Evolutionary conservation across 2,113 vertebrate species (phyloP).

Genomic region (Crocuta crocuta): DNA sequence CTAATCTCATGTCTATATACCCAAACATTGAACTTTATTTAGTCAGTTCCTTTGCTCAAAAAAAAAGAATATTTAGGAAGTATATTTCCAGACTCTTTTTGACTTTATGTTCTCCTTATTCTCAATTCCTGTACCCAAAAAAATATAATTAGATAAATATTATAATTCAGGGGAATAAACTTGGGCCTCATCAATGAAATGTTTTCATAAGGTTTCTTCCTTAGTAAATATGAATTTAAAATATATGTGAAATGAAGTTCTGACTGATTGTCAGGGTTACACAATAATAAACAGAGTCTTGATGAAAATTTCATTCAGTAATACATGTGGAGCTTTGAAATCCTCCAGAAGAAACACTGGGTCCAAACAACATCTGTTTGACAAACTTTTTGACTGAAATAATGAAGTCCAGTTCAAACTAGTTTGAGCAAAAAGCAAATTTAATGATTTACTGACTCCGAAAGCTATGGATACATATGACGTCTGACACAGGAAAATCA

Average conservation of each 20-base stretch:
- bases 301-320: conserved; percentile 1
- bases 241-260: conserved; percentile 16
- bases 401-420: not conserved
- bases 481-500: not conserved
- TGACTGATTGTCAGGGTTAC: conserved; percentile 2
- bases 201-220: not conserved
- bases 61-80: conserved; percentile 44
- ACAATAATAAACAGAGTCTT: conserved; percentile 1
- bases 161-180: not conserved
- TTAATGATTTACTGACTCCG: conserved; percentile 2
- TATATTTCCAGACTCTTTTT: not conserved
- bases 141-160: not conserved
- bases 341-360: not conserved
- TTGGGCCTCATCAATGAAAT: not conserved
- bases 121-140: conserved; percentile 27
- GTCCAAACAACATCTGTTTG: not conserved
- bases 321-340: not conserved
- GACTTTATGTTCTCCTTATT: not conserved
- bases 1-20: not conserved
- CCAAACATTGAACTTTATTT: not conserved
- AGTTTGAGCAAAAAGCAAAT: conserved; percentile 31
- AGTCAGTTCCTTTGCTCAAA: not conserved
- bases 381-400: not conserved
- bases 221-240: conserved; percentile 31
- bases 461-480: not conserved